Percentiles rank a stretch among this genome's conserved stretches.
Evolutionary conservation across 2,797 vertebrate species (phyloP).

Genomic region (Vultur gryphus): DNA sequence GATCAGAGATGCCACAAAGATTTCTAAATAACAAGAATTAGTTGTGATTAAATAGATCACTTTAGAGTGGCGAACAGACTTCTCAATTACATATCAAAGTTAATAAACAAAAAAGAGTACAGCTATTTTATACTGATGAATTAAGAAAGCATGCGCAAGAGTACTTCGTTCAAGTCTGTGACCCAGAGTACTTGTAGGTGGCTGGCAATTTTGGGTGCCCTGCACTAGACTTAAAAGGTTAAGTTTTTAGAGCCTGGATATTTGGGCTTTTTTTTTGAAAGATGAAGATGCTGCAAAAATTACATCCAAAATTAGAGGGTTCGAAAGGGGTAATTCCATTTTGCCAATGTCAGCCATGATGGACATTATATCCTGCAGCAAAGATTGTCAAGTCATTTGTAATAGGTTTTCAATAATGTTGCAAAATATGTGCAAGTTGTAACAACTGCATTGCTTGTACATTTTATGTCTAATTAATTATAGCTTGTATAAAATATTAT

Average conservation of each 20-base stretch:
- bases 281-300: background rate
- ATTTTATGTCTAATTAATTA: constrained; percentile 11
- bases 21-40: constrained; percentile 6
- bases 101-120: background rate
- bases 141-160: background rate
- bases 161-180: background rate
- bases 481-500: constrained; percentile 18
- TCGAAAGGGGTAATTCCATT: background rate
- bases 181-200: background rate
- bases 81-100: background rate
- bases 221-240: background rate
- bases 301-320: background rate
- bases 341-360: background rate
- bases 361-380: background rate
- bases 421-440: background rate
- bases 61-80: background rate
- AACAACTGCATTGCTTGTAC: background rate
- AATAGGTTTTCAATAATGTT: background rate
- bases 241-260: background rate
- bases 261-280: background rate
- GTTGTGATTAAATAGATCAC: background rate
- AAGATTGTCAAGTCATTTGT: background rate
- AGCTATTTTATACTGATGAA: background rate
- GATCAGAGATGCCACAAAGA: background rate
- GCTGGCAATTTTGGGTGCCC: background rate